A percentile compares a stretch with the other conserved stretches of the same genome.
Conservation (phyloP, 1,140 invertebrate genomes). For the Frieseomelitta varia region DNA sequence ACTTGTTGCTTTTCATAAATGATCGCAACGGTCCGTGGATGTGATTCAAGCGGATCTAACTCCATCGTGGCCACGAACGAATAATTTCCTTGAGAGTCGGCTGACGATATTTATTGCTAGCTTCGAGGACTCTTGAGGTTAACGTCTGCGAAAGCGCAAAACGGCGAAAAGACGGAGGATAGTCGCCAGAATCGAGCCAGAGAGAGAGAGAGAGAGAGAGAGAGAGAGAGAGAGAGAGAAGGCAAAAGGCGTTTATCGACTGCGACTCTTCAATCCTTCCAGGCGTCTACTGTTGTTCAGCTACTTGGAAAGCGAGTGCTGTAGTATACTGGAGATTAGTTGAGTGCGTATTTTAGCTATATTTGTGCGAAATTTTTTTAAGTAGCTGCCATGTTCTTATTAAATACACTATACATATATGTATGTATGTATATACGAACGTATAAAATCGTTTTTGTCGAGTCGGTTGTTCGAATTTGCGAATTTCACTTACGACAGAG, state of each 20-base stretch:
- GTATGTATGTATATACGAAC: too few relatives aligned
- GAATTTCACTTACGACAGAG: too few relatives aligned
- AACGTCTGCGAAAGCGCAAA: conserved; percentile 19
- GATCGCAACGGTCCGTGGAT: neutral
- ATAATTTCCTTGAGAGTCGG: neutral
- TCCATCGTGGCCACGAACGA: neutral
- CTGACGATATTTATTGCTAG: conserved; percentile 15
- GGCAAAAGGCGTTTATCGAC: neutral
- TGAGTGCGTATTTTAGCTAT: too few relatives aligned
- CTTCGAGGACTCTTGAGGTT: neutral
- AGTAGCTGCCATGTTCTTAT: too few relatives aligned
- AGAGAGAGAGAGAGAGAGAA: too few relatives aligned
- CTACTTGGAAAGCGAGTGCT: too few relatives aligned
- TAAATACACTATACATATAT: too few relatives aligned
- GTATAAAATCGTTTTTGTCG: too few relatives aligned
- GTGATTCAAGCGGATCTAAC: conserved; percentile 36
- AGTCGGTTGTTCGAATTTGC: too few relatives aligned
- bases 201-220: too few relatives aligned
- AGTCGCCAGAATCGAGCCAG: neutral
- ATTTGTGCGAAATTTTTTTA: too few relatives aligned
- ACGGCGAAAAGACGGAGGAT: neutral
- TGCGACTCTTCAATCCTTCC: neutral
- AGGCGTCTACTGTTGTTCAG: neutral
- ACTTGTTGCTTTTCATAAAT: conserved; percentile 39
- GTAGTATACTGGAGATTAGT: too few relatives aligned